Percentiles rank a stretch among this genome's conserved stretches.
These are phyloP conservation scores for Byasa hedistus DNA, from an alignment of 2,888 invertebrate species.

Conservation along the genomic window DNA sequence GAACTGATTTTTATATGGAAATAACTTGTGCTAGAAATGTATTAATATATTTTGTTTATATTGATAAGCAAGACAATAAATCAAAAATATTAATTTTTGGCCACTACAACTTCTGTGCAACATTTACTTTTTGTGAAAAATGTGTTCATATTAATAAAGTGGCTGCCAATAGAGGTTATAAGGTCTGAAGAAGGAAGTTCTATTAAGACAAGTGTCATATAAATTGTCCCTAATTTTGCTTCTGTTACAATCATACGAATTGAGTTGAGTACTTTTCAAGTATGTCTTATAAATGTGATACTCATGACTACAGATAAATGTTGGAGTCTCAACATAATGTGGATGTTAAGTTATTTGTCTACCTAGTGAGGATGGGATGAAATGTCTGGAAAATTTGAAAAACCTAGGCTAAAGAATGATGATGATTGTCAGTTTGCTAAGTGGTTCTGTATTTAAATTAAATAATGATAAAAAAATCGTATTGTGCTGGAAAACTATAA, in stretches of 20 bases:
- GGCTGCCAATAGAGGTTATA: conserved; percentile 45
- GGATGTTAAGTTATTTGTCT: neutral
- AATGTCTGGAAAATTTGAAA: too few species aligned
- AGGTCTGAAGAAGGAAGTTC: conserved; percentile 69
- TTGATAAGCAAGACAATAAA: too few species aligned
- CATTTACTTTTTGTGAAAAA: neutral
- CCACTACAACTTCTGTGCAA: neutral
- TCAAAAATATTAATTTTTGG: too few species aligned
- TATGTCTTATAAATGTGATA: conserved; percentile 5
- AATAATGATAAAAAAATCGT: neutral
- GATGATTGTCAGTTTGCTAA: neutral
- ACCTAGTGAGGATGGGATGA: too few species aligned
- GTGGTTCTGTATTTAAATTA: neutral
- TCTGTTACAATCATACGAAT: conserved; percentile 50
- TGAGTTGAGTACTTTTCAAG: conserved; percentile 25
- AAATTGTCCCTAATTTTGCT: conserved; percentile 74
- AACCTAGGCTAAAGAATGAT: too few species aligned
- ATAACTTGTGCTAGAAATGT: too few species aligned
- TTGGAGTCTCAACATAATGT: neutral
- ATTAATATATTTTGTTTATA: too few species aligned
- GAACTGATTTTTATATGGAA: too few species aligned
- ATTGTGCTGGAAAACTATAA: neutral
- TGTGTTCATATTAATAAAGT: conserved; percentile 7
- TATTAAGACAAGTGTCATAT: conserved; percentile 62
- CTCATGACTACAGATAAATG: neutral